phyloP scores from a whole-genome alignment of 2,113 vertebrate genomes.

The Pangasianodon hypophthalmus region DNA sequence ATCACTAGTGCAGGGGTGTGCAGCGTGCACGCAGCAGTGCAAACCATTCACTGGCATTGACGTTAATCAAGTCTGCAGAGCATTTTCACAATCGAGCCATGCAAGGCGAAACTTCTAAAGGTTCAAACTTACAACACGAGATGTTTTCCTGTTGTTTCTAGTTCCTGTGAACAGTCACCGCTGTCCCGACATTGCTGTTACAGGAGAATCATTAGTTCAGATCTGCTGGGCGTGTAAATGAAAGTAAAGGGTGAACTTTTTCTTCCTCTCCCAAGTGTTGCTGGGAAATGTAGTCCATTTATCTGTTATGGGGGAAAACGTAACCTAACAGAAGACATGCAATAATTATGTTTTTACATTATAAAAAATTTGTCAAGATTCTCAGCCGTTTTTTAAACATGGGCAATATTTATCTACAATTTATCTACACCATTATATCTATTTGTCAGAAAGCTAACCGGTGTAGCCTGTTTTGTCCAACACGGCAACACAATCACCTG shows the following conservation, averaged over 20 bases:
- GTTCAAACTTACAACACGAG: neutral
- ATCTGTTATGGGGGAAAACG: neutral
- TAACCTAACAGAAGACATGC: neutral
- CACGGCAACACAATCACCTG: neutral
- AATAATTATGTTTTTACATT: neutral
- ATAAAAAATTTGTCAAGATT: neutral
- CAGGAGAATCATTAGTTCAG: neutral
- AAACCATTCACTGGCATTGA: neutral
- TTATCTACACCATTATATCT: neutral
- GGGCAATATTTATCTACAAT: neutral
- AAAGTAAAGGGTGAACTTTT: slow-evolving; percentile 29
- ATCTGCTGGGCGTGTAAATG: neutral
- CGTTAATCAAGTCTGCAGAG: neutral
- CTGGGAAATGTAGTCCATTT: slow-evolving; percentile 45
- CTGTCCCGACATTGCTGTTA: neutral
- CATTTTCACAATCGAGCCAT: neutral
- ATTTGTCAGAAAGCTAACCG: neutral
- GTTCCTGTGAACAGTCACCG: neutral
- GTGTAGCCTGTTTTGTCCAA: neutral
- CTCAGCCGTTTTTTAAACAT: neutral
- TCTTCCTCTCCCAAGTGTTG: slow-evolving; percentile 13
- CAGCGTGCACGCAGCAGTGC: neutral
- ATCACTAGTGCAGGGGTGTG: neutral
- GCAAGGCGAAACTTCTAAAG: neutral
- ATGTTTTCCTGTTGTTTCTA: neutral